phyloP scores from a whole-genome alignment of 2,797 vertebrate species.

The Erpetoichthys calabaricus region DNA sequence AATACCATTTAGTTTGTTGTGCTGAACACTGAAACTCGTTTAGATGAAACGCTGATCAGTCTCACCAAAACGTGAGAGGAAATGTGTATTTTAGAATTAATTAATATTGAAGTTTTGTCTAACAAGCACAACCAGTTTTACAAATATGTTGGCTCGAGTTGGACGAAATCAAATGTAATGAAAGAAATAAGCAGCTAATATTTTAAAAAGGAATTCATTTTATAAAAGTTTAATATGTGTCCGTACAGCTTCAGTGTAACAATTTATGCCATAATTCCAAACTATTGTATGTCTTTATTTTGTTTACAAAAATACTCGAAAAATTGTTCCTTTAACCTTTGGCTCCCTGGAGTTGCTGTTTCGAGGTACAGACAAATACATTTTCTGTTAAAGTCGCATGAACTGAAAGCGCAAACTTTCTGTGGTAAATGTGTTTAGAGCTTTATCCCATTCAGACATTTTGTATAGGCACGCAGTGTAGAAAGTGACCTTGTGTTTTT shows the following conservation, averaged over 20 bases:
- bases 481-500: conserved; percentile 23
- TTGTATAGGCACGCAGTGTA: conserved; percentile 58
- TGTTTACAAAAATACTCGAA: conserved; percentile 22
- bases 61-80: conserved; percentile 45
- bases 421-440: conserved; percentile 59
- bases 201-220: conserved; percentile 22
- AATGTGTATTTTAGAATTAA: conserved; percentile 62
- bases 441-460: conserved; percentile 47
- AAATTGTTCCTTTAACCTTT: conserved; percentile 10
- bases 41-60: conserved; percentile 49
- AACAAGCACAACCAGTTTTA: conserved; percentile 80
- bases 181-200: conserved; percentile 39
- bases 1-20: conserved; percentile 62
- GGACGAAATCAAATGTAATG: conserved; percentile 16
- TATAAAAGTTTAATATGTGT: conserved; percentile 29
- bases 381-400: conserved; percentile 61
- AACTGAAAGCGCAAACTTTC: conserved; percentile 54
- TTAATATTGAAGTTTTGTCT: conserved; percentile 61
- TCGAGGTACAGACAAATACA: conserved; percentile 29
- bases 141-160: conserved; percentile 38
- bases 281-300: no score
- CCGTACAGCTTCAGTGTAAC: conserved; percentile 29
- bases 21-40: conserved; percentile 55
- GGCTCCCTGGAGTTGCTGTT: no score
- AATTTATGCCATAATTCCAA: background rate